Percentiles rank a stretch among this genome's conserved stretches.
phyloP scores from a whole-genome alignment of 1,140 invertebrate genomes.

The Rhizoglyphus robini region DNA sequence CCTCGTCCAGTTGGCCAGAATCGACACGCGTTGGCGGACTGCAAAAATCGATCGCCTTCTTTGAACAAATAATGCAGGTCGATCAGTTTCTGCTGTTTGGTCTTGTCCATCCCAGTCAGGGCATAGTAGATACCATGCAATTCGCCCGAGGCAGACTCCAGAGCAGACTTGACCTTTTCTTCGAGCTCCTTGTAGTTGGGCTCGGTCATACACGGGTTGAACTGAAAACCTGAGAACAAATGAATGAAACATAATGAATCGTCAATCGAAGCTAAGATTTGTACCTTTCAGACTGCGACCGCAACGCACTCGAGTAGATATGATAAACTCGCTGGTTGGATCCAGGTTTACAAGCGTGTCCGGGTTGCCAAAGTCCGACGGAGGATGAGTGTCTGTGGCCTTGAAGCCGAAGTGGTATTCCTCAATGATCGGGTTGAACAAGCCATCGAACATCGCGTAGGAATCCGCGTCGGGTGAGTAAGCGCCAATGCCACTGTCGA shows the following conservation, averaged over 20 bases:
- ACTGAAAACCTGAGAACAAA: too few relatives aligned
- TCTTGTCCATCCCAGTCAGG: constrained; percentile 83
- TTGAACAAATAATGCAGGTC: constrained; percentile 97
- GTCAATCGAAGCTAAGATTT: too few relatives aligned
- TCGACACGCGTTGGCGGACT: constrained; percentile 41
- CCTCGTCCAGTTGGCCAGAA: constrained; percentile 45
- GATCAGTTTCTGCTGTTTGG: constrained; percentile 82
- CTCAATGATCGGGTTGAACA: constrained; percentile 92
- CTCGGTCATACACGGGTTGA: constrained; percentile 16
- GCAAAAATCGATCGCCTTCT: constrained; percentile 58
- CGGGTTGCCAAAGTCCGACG: constrained; percentile 82
- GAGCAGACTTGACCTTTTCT: constrained; percentile 62
- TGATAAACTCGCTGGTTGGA: constrained; percentile 65
- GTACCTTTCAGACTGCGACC: constrained; percentile 51
- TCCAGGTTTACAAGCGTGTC: constrained; percentile 75
- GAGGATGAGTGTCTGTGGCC: constrained; percentile 78
- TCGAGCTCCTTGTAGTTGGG: constrained; percentile 86
- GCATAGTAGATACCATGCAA: constrained; percentile 81
- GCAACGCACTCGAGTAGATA: constrained; percentile 87
- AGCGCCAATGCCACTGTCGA: constrained; percentile 68
- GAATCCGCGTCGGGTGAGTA: constrained; percentile 88
- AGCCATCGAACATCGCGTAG: constrained; percentile 71
- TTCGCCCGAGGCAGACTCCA: constrained; percentile 49
- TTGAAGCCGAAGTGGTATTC: constrained; percentile 89
- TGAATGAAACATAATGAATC: too few relatives aligned